Evolutionary conservation across 1,140 invertebrate genomes (phyloP), one percentile per base, ranked within the genome.

Genomic region (Drosophila varians): DNA sequence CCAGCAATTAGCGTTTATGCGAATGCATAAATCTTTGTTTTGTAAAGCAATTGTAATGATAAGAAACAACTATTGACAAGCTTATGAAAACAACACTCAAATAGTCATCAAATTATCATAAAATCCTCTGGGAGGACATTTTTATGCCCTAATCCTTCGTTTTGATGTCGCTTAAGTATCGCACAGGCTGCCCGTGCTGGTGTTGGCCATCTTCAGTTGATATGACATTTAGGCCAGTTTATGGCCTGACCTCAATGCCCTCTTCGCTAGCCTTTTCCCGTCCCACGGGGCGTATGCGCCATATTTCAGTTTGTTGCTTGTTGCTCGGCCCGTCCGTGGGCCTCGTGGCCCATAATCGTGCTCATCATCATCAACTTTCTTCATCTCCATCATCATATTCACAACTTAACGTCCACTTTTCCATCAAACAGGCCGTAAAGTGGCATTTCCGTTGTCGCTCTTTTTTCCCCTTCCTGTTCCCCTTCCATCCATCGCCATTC

Each of bases 401-500:
- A 80, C 80, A 86, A 86, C 82, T 86, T 84, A 84, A 84, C 80
- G 80, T 86, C 80, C 80, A 80, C 72, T 79, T 86, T 78, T 64
- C 72, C 80, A 75, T 86, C 80, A 86, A 86, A 86, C 80, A 86
- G 80, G 80, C 80, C 80, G 80, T 86, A 86, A 86, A 86, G 80
- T 86, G 80, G 80, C 80, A 86, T 86, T 86, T 84, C 80, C 75
- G 80, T 72, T 76, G 79, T 72, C 75, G 80, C 48, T 71, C n/a
- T n/a, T n/a, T n/a, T n/a, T n/a, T n/a, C 38, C 48, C 56, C 21
- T 47, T 21, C 16, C 40, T 6, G 7, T n/a, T n/a, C 38, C 72
- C 47, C 23, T 28, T 47, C 74, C 62, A 42, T 68, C 38, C 40
- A 25, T 75, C 57, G 68, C 38, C 40, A 43, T 34, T 43, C 64